Evolutionary conservation across 2,797 vertebrate species (phyloP).

Genomic region (Leptatherina wallacei): DNA sequence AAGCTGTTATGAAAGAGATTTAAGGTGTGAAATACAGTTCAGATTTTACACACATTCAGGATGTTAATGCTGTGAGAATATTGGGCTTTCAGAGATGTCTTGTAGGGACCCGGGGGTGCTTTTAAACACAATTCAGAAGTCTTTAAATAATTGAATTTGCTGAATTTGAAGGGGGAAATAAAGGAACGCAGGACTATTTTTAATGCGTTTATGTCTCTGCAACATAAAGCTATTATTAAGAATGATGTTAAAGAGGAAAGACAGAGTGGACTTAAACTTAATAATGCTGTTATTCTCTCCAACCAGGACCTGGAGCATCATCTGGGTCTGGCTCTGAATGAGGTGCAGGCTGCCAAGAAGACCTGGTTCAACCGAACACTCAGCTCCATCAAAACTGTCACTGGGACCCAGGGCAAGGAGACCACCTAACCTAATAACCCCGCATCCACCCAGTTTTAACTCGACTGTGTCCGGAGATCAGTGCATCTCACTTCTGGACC

Average conservation of each 20-base stretch:
- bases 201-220: not conserved
- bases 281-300: not conserved
- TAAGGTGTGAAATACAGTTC: not conserved
- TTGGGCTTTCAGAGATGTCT: not conserved
- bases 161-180: not conserved
- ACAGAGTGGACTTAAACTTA: not conserved
- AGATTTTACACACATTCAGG: not conserved
- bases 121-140: not conserved
- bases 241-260: not conserved
- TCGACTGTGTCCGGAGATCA: slow-evolving; percentile 33
- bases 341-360: slow-evolving; percentile 98
- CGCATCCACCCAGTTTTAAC: slow-evolving; percentile 14
- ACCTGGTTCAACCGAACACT: slow-evolving; percentile 99
- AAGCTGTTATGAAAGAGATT: slow-evolving; percentile 10
- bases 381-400: slow-evolving; percentile 98
- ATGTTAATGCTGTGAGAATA: not conserved
- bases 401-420: slow-evolving; percentile 97
- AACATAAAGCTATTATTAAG: not conserved
- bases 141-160: not conserved
- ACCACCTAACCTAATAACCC: slow-evolving; percentile 85
- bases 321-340: slow-evolving; percentile 93
- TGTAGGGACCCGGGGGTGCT: not conserved
- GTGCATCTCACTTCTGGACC: slow-evolving; percentile 32
- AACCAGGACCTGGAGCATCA: slow-evolving; percentile 95
- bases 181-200: not conserved